Evolutionary conservation across 2,888 invertebrate species (phyloP), one percentile per base, ranked within the genome.

Genomic region (Argyra leucocephala): DNA sequence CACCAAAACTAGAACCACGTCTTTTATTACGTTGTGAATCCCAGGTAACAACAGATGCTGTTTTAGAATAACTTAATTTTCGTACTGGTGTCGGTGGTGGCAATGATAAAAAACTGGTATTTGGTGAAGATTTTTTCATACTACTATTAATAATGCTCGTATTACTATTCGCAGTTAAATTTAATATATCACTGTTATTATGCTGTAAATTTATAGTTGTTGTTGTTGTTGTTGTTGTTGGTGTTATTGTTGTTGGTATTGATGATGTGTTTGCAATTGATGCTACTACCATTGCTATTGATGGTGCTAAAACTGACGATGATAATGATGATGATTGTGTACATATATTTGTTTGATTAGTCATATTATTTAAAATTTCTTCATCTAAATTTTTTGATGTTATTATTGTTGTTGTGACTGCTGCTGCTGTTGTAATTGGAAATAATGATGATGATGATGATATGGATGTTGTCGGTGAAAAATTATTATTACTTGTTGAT

Each of bases 1-100:
- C 84, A 63, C 89, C 89, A 70, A 88, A 86, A 75, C 88, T 89
- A 0, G 89, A 89, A 10, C 89, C 87, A 23, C 87, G 81, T 66
- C 88, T 78, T n/a, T 82, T 82, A 67, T 84, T 84, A 60, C 85
- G 81, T n/a, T 83, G 81, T 65, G 85, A 82, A 66, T 88, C 88
- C 90, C 89, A 90, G 15, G 89, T 90, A 0, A 90, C 88, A 70
- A 89, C 80, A 15, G 78, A 77, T 60, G 80, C 80, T 10, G 80
- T 84, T 67, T 82, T 82, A 66, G 74, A 75, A 63, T 71, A 76
- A 76, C 82, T 85, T 12, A 82, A 76, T 68, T 82, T 81, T 69
- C 81, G 80, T 68, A 80, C 69, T 67, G 66, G 63, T 24, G 64
- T 64, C 23, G 64, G 63, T 48, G 83, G 83, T 22, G 82, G 82